Evolutionary conservation across 2,888 invertebrate genomes (phyloP).

Genomic region (Spilosoma lubricipeda): DNA sequence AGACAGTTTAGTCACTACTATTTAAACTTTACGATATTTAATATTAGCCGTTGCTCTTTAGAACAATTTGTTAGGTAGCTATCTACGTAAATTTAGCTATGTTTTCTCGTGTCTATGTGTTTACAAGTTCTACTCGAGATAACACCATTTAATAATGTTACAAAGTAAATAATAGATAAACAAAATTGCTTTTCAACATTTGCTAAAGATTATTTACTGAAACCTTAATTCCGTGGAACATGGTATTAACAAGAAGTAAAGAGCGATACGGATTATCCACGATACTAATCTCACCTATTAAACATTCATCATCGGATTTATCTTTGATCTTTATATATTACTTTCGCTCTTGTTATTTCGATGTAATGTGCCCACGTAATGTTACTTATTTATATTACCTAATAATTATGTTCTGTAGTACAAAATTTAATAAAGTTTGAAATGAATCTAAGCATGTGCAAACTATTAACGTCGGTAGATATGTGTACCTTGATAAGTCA

Average conservation of each 20-base stretch:
- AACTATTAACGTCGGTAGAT: background rate
- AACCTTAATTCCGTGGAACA: background rate
- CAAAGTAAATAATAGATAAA: background rate
- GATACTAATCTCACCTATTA: constrained; percentile 19
- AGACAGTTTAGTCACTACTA: background rate
- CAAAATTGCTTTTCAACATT: background rate
- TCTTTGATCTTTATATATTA: constrained; percentile 20
- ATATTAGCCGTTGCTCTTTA: no score
- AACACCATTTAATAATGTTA: background rate
- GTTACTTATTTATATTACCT: background rate
- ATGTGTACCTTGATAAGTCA: background rate
- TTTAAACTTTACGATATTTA: background rate
- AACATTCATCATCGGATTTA: constrained; percentile 21
- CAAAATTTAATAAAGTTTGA: background rate
- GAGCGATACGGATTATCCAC: constrained; percentile 13
- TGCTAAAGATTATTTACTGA: background rate
- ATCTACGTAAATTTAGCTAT: background rate
- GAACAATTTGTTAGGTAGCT: no score
- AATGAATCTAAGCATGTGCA: background rate
- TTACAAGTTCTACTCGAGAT: background rate
- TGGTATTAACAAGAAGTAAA: constrained; percentile 10
- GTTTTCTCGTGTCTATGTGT: no score
- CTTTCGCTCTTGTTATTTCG: constrained; percentile 10
- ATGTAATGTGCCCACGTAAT: constrained; percentile 1
- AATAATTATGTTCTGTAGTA: background rate